Base-by-base conservation (phyloP, 2,113 vertebrate species). In the Emydocephalus ijimae region DNA sequence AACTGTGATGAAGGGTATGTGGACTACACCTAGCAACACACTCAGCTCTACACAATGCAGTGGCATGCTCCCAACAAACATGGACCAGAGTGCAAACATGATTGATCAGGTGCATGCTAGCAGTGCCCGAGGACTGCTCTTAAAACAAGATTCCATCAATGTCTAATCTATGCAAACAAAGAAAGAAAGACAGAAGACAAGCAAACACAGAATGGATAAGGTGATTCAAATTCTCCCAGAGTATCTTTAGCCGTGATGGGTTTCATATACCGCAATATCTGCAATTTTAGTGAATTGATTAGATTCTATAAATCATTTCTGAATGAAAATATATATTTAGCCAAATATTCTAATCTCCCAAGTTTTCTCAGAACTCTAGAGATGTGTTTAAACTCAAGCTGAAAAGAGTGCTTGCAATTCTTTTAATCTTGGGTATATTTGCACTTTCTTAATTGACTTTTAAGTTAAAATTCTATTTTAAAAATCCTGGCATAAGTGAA, bases 331-430 rank as follows among this genome's bases (percentile, higher is more conserved):
- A 85, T 34, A 0, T 0, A 29, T 1, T 91, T 89, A 48, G 26
- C 21, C 61, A 89, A 24, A 55, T 1, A 56, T 0, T 29, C 39
- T 2, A 8, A 45, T 64, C 2, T 54, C 87, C 48, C 91, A 90
- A 0, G 0, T 29, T 0, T 85, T n/a, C 52, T 91, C 69, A 57
- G 0, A 0, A 7, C 90, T 52, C 74, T 24, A 0, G 74, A 92
- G 12, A 34, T 90, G 34, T 0, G 0, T 1, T 39, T 0, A 93
- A 55, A 55, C n/a, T 10, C 23, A 74, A 23, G 1, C 59, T 34
- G 26, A 55, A 74, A 45, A 8, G 34, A 5, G 1, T n/a, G 50
- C 39, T 45, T 45, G 3, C 34, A 88, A 54, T 69, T 45, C 24
- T 45, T 23, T 39, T 20, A 85, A 29, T 3, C 39, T 14, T 23